Evolutionary conservation across 2,113 vertebrate genomes (phyloP).

Genomic region (Catharus fuscescens): DNA sequence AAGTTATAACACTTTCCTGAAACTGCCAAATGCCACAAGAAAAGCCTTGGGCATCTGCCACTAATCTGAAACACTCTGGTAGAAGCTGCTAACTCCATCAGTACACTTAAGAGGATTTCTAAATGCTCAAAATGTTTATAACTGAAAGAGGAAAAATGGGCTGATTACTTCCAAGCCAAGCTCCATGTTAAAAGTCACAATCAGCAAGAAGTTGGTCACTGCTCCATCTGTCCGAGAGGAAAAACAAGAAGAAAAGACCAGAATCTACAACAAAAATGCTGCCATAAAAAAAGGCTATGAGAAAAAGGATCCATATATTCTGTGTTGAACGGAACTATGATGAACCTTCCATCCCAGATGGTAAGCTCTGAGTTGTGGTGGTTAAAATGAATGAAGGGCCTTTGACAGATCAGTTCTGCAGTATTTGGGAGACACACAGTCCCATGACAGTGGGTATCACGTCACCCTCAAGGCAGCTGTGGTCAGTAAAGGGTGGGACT

Average conservation of each 20-base stretch:
- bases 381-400: neutral
- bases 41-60: conserved; percentile 48
- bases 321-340: neutral
- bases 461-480: neutral
- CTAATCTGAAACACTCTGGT: conserved; percentile 2
- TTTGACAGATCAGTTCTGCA: neutral
- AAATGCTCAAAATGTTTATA: neutral
- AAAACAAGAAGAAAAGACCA: neutral
- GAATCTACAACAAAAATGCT: neutral
- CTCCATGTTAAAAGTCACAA: neutral
- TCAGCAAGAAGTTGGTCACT: neutral
- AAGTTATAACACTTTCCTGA: conserved; percentile 18
- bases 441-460: neutral
- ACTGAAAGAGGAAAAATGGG: neutral
- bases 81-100: conserved; percentile 18
- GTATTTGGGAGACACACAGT: neutral
- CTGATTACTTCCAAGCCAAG: neutral
- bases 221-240: neutral
- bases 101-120: neutral
- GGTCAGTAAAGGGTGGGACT: neutral
- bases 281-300: neutral
- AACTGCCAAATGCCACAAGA: conserved; percentile 51
- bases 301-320: neutral
- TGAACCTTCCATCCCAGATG: neutral
- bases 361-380: neutral